Base-by-base conservation (phyloP, 2,888 invertebrate species). In the Agapostemon virescens region DNA sequence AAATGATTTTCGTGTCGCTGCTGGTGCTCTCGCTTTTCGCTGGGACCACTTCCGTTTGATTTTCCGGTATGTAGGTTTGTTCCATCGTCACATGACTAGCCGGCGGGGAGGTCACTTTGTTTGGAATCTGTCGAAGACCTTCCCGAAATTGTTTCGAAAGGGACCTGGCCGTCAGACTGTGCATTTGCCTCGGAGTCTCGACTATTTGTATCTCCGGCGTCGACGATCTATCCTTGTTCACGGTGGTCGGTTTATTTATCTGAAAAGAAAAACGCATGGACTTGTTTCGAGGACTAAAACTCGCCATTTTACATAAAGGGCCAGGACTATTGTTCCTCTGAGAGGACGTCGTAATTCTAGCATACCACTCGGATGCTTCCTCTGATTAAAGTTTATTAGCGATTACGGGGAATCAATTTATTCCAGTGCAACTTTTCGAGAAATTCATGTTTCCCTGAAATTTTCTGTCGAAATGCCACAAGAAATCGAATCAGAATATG, bases 151-250 rank as follows among this genome's bases (percentile, higher is more conserved):
- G 95, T 87, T 94, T 95, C 5, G 97, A 96, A 78, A 97, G 94
- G 89, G 96, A 97, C 85, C 97, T 94, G 11, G 97, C 97, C 49
- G 97, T 97, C 83, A 97, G 93, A 92, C 97, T 97, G 93, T 97
- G 96, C 78, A 95, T 94, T 92, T 94, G 93, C 69, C 91, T 91
- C 4, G 93, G 91, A 2, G 89, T 87, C 77, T 90, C 90, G 64
- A 92, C 83, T 84, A 92, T 89, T 11, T 92, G 89, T 73, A 93
- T 89, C 86, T 93, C 90, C 38, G 91, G 91, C 1, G 90, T 92
- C 4, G 87, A 89, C 4, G 91, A 86, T 72, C 92, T 86, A 15
- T 90, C 89, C 64, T 88, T 90, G 63, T 74, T 70, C n/a, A 67
- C 58, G 63, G 69, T 79, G 63, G 69, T 73, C 0, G 71, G 15